Conservation (phyloP, 1,140 invertebrate species). For the Sitophilus oryzae region DNA sequence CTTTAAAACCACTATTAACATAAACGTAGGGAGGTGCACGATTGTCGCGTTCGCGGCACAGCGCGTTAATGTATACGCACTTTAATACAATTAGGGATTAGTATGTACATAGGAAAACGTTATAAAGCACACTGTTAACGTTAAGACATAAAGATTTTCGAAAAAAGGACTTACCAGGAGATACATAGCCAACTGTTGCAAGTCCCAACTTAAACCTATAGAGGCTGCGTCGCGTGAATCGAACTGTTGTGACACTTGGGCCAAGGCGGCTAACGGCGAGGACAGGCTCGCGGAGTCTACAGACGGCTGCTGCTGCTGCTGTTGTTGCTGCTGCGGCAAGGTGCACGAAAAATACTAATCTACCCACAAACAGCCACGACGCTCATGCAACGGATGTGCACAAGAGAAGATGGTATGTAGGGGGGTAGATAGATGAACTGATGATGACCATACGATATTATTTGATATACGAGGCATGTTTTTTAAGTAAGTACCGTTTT, state of each 20-base stretch:
- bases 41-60: too few species aligned
- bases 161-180: slow-evolving; percentile 54
- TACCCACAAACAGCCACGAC: slow-evolving; percentile 33
- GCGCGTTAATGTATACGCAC: too few species aligned
- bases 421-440: slow-evolving; percentile 18
- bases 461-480: too few species aligned
- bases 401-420: slow-evolving; percentile 27
- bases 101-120: too few species aligned
- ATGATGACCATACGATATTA: too few species aligned
- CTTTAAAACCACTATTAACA: too few species aligned
- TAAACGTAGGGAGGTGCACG: too few species aligned
- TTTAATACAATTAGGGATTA: too few species aligned
- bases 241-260: slow-evolving; percentile 43
- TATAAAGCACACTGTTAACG: too few species aligned
- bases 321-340: slow-evolving; percentile 27
- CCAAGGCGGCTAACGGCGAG: slow-evolving; percentile 42
- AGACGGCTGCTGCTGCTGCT: slow-evolving; percentile 29
- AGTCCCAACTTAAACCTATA: slow-evolving; percentile 58
- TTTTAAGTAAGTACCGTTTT: too few species aligned
- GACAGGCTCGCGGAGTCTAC: slow-evolving; percentile 37
- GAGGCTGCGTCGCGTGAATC: slow-evolving; percentile 45
- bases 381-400: slow-evolving; percentile 26
- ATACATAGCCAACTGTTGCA: slow-evolving; percentile 68
- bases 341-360: slow-evolving; percentile 40
- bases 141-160: too few species aligned